phyloP scores from a whole-genome alignment of 2,888 invertebrate genomes.

The Eristalinus sepulchralis region DNA sequence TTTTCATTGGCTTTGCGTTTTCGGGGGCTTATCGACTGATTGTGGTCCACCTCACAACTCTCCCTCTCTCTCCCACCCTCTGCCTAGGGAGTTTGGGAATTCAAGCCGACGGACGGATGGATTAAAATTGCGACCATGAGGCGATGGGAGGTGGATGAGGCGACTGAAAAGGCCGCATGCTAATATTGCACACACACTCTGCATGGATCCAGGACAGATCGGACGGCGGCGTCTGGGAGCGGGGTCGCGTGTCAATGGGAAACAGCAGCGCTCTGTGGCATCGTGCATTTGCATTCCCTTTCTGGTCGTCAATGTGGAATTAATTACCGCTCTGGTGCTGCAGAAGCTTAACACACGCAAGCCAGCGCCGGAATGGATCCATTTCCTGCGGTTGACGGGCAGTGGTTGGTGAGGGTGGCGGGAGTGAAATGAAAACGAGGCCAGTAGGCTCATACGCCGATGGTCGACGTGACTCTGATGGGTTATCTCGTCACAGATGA shows the following conservation, averaged over 20 bases:
- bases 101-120: not conserved
- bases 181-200: not conserved
- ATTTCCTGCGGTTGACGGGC: not conserved
- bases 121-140: not conserved
- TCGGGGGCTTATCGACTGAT: conserved; percentile 51
- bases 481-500: not conserved
- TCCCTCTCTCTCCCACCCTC: not conserved
- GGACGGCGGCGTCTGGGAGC: not conserved
- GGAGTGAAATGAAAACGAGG: not conserved
- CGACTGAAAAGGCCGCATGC: too few relatives aligned
- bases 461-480: not conserved
- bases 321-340: not conserved
- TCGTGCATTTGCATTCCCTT: not conserved
- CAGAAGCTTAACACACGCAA: not conserved
- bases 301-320: not conserved
- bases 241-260: not conserved
- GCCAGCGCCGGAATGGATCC: not conserved
- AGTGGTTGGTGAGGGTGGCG: not conserved
- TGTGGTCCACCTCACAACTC: not conserved
- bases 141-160: too few relatives aligned
- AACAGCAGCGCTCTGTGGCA: not conserved
- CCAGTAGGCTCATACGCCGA: not conserved
- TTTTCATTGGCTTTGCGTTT: conserved; percentile 44
- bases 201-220: not conserved
- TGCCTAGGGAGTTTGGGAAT: not conserved